A percentile compares a stretch with the other conserved stretches of the same genome.
phyloP scores from a whole-genome alignment of 1,140 invertebrate species.

The Zophobas morio region DNA sequence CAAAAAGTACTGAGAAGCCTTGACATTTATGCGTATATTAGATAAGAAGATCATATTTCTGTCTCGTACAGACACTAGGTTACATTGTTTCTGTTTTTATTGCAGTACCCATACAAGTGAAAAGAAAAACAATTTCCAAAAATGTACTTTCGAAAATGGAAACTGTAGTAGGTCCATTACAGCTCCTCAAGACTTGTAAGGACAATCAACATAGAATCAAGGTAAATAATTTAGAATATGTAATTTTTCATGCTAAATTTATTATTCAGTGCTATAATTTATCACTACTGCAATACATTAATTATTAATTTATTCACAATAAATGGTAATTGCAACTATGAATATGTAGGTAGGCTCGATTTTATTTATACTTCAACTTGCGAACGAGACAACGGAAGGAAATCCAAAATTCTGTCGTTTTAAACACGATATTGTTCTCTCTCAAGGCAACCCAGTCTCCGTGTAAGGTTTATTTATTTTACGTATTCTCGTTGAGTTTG shows the following conservation, averaged over 20 bases:
- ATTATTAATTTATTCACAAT: conserved; percentile 26
- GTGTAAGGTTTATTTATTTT: too few relatives aligned
- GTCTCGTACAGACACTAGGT: conserved; percentile 5
- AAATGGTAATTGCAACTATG: background rate
- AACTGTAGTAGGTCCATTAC: conserved; percentile 71
- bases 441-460: too few relatives aligned
- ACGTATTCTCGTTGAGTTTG: too few relatives aligned
- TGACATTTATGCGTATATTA: too few relatives aligned
- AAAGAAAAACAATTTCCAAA: conserved; percentile 54
- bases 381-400: too few relatives aligned
- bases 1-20: too few relatives aligned
- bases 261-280: background rate
- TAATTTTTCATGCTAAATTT: conserved; percentile 23
- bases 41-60: too few relatives aligned
- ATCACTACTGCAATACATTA: conserved; percentile 8
- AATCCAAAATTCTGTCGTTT: too few relatives aligned
- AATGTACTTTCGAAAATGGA: conserved; percentile 79
- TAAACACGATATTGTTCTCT: too few relatives aligned
- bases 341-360: too few relatives aligned
- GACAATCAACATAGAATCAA: conserved; percentile 75
- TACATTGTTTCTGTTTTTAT: conserved; percentile 51
- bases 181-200: conserved; percentile 74
- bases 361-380: too few relatives aligned
- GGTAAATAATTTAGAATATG: conserved; percentile 67
- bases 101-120: conserved; percentile 61